Evolutionary conservation across 1,140 invertebrate species (phyloP).

Genomic region (Paraescarpia echinospica): DNA sequence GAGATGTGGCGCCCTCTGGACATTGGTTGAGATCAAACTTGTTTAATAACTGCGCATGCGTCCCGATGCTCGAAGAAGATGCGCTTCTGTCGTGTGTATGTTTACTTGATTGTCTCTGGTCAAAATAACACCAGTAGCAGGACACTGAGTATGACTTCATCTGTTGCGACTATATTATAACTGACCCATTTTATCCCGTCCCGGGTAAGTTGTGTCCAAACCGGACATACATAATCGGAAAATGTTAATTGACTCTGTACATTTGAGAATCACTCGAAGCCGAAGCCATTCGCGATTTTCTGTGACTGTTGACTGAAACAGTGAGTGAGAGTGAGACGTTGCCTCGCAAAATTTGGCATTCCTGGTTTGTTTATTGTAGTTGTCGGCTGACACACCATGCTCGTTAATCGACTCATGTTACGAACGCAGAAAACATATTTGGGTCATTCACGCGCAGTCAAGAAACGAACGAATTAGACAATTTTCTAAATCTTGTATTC

Average conservation of each 20-base stretch:
- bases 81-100: neutral
- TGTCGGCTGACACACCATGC: neutral
- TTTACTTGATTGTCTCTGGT: neutral
- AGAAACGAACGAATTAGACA: neutral
- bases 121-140: neutral
- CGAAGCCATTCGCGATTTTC: constrained; percentile 3
- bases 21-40: neutral
- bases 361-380: neutral
- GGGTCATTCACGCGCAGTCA: neutral
- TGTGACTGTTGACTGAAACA: neutral
- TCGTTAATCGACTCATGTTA: neutral
- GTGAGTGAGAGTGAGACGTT: neutral
- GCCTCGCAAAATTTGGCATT: neutral
- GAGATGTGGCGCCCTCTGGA: neutral
- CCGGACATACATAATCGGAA: neutral
- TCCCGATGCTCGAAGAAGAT: neutral
- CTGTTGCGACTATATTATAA: neutral
- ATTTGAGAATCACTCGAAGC: neutral
- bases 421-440: neutral
- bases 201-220: neutral
- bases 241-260: neutral
- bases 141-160: neutral
- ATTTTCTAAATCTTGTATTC: neutral
- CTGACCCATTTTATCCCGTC: neutral
- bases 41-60: neutral